These are phyloP conservation scores for Brachionus sp. DNA, from an alignment of 1,140 invertebrate species.

Conservation along the genomic window DNA sequence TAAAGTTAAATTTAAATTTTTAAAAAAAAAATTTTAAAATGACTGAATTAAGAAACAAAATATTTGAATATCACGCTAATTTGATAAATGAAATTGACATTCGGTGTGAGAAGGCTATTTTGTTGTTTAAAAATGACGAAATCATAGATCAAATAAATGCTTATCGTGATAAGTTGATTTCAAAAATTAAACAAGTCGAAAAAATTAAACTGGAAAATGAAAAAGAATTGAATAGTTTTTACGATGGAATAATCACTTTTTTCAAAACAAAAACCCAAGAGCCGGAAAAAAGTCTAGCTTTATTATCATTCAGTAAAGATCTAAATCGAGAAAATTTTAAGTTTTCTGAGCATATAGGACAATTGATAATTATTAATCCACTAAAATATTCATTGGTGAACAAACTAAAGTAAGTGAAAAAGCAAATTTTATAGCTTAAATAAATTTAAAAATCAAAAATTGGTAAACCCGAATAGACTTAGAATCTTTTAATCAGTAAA, in stretches of 20 bases:
- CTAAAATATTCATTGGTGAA: neutral
- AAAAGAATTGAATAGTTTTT: neutral
- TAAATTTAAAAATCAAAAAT: neutral
- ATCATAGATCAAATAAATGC: neutral
- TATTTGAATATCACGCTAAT: neutral
- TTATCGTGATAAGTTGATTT: neutral
- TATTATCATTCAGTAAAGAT: neutral
- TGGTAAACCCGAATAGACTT: no score
- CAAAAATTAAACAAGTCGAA: conserved; percentile 6
- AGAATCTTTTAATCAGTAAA: no score
- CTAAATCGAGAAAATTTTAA: neutral
- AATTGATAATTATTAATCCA: neutral
- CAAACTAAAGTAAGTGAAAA: neutral
- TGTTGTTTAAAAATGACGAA: neutral
- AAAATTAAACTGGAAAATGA: neutral
- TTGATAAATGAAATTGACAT: neutral
- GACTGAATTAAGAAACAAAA: neutral
- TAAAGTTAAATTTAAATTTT: neutral
- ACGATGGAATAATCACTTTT: neutral
- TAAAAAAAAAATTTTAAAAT: neutral
- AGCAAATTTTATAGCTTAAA: neutral
- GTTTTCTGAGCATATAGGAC: neutral
- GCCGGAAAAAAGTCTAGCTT: neutral
- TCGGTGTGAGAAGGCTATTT: neutral
- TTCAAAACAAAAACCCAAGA: neutral